Base-by-base conservation (phyloP, 2,113 vertebrate genomes). In the Grus americana region DNA sequence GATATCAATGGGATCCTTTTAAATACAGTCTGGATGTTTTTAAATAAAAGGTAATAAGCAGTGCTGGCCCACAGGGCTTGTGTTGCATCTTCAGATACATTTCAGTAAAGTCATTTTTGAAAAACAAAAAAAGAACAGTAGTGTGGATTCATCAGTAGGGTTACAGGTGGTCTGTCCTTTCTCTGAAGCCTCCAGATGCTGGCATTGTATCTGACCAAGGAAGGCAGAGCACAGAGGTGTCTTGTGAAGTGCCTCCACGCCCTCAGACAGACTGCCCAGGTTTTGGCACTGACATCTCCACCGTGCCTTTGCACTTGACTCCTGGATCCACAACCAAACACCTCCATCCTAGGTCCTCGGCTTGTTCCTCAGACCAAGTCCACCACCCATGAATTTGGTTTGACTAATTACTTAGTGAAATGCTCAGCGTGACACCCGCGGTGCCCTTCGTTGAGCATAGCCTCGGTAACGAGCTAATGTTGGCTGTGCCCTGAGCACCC, bases 291-390 rank as follows among this genome's bases (percentile, higher is more conserved):
- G 88, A 10, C n/a, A 32, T n/a, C 34, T 59, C 30, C 34, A 34
- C 46, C 44, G 46, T 58, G 55, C 1, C 0, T 91, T 62, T 91
- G 88, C 21, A 1, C 36, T 92, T 55, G 4, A 17, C 29, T 84
- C n/a, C 27, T n/a, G 22, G 15, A 54, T 84, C 40, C 15, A 34
- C 34, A 46, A 15, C 49, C 2, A 1, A 21, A 15, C 0, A 0
- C 30, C 36, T 88, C 26, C 6, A 2, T 78, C 42, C 42, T 1
- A 0, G 24, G 68, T 50, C 17, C 40, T 61, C 12, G 11, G 16
- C 61, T 62, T 40, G 24, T 62, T 94, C 34, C 27, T 54, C 57
- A 79, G 38, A 58, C 21, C 15, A 23, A 44, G 83, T 57, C n/a
- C 36, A 47, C 50, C 55, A 12, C 67, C 27, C 7, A 5, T 65